phyloP scores from a whole-genome alignment of 2,113 vertebrate species.

The Chrysemys picta region DNA sequence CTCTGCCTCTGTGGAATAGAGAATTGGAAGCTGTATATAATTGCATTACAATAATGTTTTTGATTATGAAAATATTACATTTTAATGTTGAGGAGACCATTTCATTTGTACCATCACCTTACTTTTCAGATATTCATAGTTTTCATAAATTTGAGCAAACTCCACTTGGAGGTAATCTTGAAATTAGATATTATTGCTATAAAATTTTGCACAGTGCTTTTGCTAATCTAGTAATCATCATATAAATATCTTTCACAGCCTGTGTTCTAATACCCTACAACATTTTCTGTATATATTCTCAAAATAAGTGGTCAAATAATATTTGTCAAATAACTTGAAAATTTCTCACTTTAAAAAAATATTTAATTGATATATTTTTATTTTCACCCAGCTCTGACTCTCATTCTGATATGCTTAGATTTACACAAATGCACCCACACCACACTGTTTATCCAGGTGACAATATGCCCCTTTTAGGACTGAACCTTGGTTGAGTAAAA shows the following conservation, averaged over 20 bases:
- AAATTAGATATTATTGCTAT: background rate
- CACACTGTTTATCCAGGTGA: background rate
- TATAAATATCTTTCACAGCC: background rate
- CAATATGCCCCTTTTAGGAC: background rate
- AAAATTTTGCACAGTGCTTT: background rate
- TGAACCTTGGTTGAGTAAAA: background rate
- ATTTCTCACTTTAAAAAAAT: background rate
- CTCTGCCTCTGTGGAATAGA: conserved; percentile 22
- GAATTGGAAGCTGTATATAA: conserved; percentile 18
- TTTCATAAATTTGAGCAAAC: background rate
- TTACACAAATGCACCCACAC: background rate
- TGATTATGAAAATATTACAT: conserved; percentile 22
- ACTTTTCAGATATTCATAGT: background rate
- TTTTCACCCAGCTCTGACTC: background rate
- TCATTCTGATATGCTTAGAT: background rate
- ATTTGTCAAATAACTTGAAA: background rate
- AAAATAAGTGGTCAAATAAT: background rate
- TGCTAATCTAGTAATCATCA: background rate
- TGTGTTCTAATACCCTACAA: background rate
- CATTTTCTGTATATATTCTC: background rate
- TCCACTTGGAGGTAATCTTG: background rate
- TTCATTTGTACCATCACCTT: background rate
- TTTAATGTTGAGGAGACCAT: conserved; percentile 44
- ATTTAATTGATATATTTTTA: background rate
- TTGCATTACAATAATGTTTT: conserved; percentile 55